These are phyloP conservation scores for Globia sparganii DNA, from an alignment of 2,888 invertebrate species.

Conservation along the genomic window DNA sequence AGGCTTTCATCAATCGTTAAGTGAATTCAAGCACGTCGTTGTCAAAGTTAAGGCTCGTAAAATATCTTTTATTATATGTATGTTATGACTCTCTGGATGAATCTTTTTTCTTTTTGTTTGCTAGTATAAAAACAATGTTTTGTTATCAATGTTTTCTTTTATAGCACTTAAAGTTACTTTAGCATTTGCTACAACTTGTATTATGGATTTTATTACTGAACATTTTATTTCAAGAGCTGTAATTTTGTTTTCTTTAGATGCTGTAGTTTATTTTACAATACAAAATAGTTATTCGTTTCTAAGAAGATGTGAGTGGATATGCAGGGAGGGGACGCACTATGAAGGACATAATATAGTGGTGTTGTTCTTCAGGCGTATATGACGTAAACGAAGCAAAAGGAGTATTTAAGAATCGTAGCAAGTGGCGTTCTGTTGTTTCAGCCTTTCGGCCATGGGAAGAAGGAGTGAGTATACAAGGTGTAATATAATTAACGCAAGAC, in stretches of 20 bases:
- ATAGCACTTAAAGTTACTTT: constrained; percentile 2
- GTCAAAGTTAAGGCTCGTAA: constrained; percentile 22
- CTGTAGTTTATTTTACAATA: not conserved
- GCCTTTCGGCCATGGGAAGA: not conserved
- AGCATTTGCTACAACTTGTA: not conserved
- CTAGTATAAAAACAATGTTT: not conserved
- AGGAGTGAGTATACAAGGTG: too few species aligned
- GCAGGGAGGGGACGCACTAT: not conserved
- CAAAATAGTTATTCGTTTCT: not conserved
- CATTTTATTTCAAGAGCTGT: not conserved
- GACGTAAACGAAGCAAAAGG: too few species aligned
- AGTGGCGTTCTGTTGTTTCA: not conserved
- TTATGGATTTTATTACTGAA: not conserved
- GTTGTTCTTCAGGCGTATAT: not conserved
- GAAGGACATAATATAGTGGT: not conserved
- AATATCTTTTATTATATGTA: constrained; percentile 1
- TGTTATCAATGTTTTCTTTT: not conserved
- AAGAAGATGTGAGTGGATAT: not conserved
- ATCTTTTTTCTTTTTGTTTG: not conserved
- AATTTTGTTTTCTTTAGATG: not conserved
- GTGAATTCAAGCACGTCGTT: constrained; percentile 14
- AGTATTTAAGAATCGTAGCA: not conserved
- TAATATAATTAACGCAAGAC: too few species aligned
- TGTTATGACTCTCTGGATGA: constrained; percentile 1
- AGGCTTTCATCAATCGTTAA: constrained; percentile 11